A percentile compares a stretch with the other conserved stretches of the same genome.
Conservation (phyloP, 2,797 vertebrate genomes). For the Halcyon chelicuti region DNA sequence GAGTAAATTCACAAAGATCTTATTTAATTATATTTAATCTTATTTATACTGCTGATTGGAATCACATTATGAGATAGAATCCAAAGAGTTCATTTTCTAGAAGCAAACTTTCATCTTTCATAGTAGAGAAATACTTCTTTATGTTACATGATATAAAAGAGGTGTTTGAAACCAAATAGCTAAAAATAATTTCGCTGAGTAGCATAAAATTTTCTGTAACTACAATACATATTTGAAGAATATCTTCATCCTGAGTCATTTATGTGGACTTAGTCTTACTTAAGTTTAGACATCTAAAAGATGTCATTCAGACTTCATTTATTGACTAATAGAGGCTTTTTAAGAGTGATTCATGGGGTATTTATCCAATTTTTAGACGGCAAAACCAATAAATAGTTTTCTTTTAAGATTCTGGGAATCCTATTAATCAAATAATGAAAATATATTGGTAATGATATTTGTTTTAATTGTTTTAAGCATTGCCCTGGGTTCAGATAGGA, state of each 20-base stretch:
- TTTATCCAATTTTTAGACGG: background rate
- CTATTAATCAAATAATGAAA: background rate
- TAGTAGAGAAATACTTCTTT: background rate
- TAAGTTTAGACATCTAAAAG: background rate
- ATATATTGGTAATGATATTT: background rate
- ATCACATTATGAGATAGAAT: background rate
- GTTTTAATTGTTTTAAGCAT: background rate
- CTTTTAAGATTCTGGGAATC: background rate
- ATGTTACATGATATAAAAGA: background rate
- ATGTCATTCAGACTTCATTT: background rate
- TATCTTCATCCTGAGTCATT: background rate
- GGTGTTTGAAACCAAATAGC: background rate
- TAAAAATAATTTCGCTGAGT: background rate
- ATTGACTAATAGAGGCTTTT: background rate
- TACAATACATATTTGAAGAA: background rate
- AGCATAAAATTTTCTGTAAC: background rate
- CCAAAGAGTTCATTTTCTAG: background rate
- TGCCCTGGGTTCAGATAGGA: too few relatives aligned
- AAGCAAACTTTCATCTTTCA: background rate
- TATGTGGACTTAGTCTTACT: background rate
- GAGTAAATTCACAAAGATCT: background rate
- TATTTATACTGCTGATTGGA: background rate
- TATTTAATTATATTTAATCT: background rate
- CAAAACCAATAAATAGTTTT: background rate
- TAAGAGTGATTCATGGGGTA: background rate